Evolutionary conservation across 2,113 vertebrate genomes (phyloP), one percentile per base, ranked within the genome.

Genomic region (Campylorhamphus procurvoides): DNA sequence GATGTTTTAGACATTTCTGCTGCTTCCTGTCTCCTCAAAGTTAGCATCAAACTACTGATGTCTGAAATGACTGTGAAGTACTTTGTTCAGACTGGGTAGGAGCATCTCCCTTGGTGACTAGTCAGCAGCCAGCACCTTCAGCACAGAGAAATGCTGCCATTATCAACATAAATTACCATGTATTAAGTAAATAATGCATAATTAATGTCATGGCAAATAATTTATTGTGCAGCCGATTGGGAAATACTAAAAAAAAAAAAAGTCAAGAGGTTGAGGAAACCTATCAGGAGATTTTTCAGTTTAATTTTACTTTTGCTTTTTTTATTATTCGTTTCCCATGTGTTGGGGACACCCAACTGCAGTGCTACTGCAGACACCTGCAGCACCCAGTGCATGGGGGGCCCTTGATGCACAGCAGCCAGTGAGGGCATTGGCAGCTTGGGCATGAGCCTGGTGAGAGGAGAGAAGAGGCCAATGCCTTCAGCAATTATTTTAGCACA

Each of bases 131-230:
- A 82, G 62, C 77, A 64, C 74, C 63, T 60, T 88, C 79, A 92
- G 56, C 77, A 46, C 66, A 50, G 40, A 77, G 56, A 89, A 91
- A 66, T 85, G 92, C 53, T 95, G 88, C 85, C 49, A 27, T 29
- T 14, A 9, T 89, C 92, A 90, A 86, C 76, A 64, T 86, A 92
- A 80, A 85, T 77, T 89, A 84, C 75, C 35, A 35, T 44, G 22
- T 75, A 28, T 90, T 94, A 92, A 87, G 85, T 91, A 93, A 84
- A 83, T 93, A 90, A 83, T 77, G 56, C 71, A 88, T 95, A 90
- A 81, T 91, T 88, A 90, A 95, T 86, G 10, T 28, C 19, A 71
- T 28, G 47, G 39, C 42, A 77, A 74, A 84, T 71, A 78, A 89
- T 94, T 82, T 78, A 64, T 67, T 75, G 81, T 91, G 62, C 74